Conservation (phyloP, 1,140 invertebrate species). For the Atta cephalotes region DNA sequence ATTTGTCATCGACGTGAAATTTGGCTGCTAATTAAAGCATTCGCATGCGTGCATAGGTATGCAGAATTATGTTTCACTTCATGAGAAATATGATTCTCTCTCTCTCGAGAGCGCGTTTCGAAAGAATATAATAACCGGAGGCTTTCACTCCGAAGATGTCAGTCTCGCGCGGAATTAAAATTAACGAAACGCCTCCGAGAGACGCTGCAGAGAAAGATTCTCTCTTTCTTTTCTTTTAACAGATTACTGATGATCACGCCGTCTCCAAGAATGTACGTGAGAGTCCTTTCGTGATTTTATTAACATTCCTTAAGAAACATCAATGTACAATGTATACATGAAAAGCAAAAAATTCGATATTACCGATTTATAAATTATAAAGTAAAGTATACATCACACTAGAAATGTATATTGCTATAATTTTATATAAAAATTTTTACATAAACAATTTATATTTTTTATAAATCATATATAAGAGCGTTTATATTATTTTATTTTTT, state of each 20-base stretch:
- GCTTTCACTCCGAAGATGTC: slow-evolving; percentile 70
- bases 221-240: slow-evolving; percentile 40
- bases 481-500: background rate
- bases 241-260: slow-evolving; percentile 8
- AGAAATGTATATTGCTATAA: background rate
- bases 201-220: background rate
- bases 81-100: slow-evolving; percentile 56
- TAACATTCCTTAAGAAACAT: background rate
- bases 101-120: slow-evolving; percentile 40
- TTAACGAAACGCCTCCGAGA: slow-evolving; percentile 57
- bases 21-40: slow-evolving; percentile 36
- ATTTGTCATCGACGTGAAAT: slow-evolving; percentile 14
- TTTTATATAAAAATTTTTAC: background rate
- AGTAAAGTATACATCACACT: background rate
- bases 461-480: background rate
- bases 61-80: slow-evolving; percentile 63
- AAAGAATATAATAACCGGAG: slow-evolving; percentile 59
- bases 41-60: slow-evolving; percentile 54
- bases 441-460: background rate
- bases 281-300: slow-evolving; percentile 16
- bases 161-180: slow-evolving; percentile 56
- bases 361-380: background rate
- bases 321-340: too few species aligned
- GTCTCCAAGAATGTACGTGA: background rate
- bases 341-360: slow-evolving; percentile 5